Conservation (phyloP, 2,797 vertebrate genomes). For the Scarus forsteni region DNA sequence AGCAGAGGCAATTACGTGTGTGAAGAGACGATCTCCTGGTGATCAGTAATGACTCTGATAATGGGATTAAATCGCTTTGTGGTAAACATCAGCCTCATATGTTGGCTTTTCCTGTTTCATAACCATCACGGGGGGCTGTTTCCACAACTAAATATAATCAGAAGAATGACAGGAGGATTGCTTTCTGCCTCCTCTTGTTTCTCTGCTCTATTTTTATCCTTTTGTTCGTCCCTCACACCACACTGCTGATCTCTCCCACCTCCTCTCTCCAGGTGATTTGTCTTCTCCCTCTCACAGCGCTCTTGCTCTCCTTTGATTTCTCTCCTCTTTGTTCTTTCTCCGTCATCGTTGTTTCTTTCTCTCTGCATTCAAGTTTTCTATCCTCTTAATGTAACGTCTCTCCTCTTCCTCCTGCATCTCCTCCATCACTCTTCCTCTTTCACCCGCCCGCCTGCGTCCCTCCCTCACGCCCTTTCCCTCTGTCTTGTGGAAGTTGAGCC, state of each 20-base stretch:
- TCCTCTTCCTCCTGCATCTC: constrained; percentile 76
- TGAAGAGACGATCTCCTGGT: constrained; percentile 23
- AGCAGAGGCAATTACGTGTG: constrained; percentile 44
- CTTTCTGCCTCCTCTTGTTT: constrained; percentile 48
- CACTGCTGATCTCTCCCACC: constrained; percentile 59
- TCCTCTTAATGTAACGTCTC: constrained; percentile 55
- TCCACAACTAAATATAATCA: constrained; percentile 34
- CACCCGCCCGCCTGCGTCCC: constrained; percentile 62
- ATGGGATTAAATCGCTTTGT: constrained; percentile 30
- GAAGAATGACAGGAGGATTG: constrained; percentile 42
- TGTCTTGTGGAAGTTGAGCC: constrained; percentile 95
- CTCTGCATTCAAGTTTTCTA: constrained; percentile 25
- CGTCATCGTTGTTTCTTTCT: constrained; percentile 25
- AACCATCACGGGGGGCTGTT: neutral
- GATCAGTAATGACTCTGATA: constrained; percentile 53
- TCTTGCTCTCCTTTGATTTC: constrained; percentile 72
- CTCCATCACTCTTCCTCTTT: constrained; percentile 71
- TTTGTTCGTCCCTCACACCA: constrained; percentile 46
- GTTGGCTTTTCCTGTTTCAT: neutral
- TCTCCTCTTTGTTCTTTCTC: constrained; percentile 71
- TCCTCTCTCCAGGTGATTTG: constrained; percentile 70
- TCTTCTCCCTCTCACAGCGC: constrained; percentile 63
- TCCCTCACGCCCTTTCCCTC: constrained; percentile 65
- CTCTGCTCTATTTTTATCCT: constrained; percentile 47
- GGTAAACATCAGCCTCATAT: constrained; percentile 19